phyloP scores from a whole-genome alignment of 2,797 vertebrate species.

The Protonibea diacanthus region DNA sequence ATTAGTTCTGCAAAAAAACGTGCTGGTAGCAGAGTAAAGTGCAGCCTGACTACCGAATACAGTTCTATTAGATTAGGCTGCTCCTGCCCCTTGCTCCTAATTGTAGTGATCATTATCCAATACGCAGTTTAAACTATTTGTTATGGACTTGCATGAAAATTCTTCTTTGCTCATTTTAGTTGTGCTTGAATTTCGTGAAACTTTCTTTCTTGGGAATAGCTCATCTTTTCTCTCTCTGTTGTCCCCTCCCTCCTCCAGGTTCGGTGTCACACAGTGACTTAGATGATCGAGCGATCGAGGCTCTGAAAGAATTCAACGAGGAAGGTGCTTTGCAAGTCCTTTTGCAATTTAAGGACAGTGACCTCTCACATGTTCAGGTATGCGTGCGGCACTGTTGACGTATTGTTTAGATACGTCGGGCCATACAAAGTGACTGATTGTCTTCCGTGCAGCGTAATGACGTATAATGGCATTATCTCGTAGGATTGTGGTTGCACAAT shows the following conservation, averaged over 20 bases:
- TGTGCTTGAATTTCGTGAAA: not conserved
- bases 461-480: not conserved
- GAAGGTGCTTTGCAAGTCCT: slow-evolving; percentile 98
- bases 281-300: slow-evolving; percentile 99
- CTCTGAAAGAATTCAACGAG: slow-evolving; percentile 99
- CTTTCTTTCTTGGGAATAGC: slow-evolving; percentile 3
- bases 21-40: slow-evolving; percentile 61
- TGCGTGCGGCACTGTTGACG: slow-evolving; percentile 29
- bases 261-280: slow-evolving; percentile 99
- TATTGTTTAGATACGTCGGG: not conserved
- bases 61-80: slow-evolving; percentile 40
- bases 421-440: not conserved
- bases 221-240: slow-evolving; percentile 46
- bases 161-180: slow-evolving; percentile 2
- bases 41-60: slow-evolving; percentile 42
- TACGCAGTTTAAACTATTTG: slow-evolving; percentile 11
- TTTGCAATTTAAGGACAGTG: slow-evolving; percentile 99
- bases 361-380: slow-evolving; percentile 99
- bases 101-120: slow-evolving; percentile 18
- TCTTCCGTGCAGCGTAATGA: not conserved
- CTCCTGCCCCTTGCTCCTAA: slow-evolving; percentile 17
- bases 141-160: slow-evolving; percentile 10
- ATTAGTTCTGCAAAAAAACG: slow-evolving; percentile 77
- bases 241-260: slow-evolving; percentile 82
- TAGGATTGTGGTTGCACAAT: slow-evolving; percentile 16